phyloP scores from a whole-genome alignment of 2,888 invertebrate species.

The Mechanitis mazaeus region DNA sequence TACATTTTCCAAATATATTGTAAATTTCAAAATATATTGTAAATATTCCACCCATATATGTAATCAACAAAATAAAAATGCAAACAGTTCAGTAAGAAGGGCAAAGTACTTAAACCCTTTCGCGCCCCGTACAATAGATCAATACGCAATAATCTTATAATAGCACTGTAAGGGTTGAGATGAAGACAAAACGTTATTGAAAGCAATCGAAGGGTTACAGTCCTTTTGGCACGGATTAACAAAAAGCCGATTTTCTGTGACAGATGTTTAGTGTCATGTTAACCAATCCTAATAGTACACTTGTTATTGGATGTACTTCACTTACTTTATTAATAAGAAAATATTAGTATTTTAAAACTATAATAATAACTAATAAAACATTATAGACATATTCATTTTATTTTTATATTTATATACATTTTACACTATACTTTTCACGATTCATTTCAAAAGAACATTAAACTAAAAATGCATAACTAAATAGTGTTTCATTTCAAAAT shows the following conservation, averaged over 20 bases:
- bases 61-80: constrained; percentile 12
- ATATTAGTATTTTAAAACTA: not conserved
- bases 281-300: not conserved
- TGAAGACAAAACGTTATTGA: constrained; percentile 41
- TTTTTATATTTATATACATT: too few species aligned
- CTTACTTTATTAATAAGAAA: constrained; percentile 30
- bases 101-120: constrained; percentile 59
- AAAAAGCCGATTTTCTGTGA: constrained; percentile 50
- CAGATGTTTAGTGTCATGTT: constrained; percentile 34
- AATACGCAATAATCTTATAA: constrained; percentile 75
- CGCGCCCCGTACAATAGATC: constrained; percentile 68
- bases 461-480: too few species aligned
- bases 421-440: too few species aligned
- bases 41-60: too few species aligned
- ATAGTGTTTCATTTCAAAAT: too few species aligned
- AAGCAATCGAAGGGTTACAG: constrained; percentile 44
- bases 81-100: constrained; percentile 32
- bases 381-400: too few species aligned
- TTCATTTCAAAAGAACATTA: too few species aligned
- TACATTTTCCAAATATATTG: too few species aligned
- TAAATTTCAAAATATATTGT: too few species aligned
- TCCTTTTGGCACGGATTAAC: constrained; percentile 34
- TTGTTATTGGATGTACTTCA: constrained; percentile 27
- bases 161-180: constrained; percentile 46
- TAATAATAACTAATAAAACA: too few species aligned